Evolutionary conservation across 2,888 invertebrate genomes (phyloP), one percentile per base, ranked within the genome.

Genomic region (Pterostichus madidus): DNA sequence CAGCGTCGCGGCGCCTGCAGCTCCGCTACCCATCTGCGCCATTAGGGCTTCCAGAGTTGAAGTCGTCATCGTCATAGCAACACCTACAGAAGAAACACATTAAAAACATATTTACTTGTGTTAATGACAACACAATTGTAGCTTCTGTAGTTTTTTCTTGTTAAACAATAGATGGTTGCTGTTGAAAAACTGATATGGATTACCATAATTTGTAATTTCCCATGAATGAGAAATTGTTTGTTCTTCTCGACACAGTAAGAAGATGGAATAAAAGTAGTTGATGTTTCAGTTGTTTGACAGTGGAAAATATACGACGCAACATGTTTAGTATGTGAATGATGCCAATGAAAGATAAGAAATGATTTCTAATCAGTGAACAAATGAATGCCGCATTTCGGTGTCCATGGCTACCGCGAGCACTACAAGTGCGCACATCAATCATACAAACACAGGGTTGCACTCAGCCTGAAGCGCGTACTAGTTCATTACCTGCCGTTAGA

Each of bases 41-140:
- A 87, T 85, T 32, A 87, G 73, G 11, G 86, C 86, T 83, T 86
- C 84, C 73, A 84, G 81, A 31, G 87, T 87, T 44, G 87, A 85
- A 85, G 86, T 87, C 83, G 86, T 84, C 84, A 85, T 85, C 84
- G 85, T 85, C 39, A 8, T 35, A 6, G 31, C n/a, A 0, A 49
- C n/a, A 49, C 13, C 49, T 49, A 13, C 8, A 24, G 24, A 24
- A 24, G 2, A 24, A 24, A 64, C 8, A 64, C 35, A 64, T 64
- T 64, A 64, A 64, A 64, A 64, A 35, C 64, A 64, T 35, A 64
- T 64, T 64, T 64, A 35, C n/a, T 10, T n/a, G 32, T 32, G n/a
- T 61, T 61, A 61, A 61, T 61, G 61, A 7, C 11, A 31, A 32
- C 6, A 32, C 61, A 61, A 61, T 61, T 61, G 61, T 32, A 31